Evolutionary conservation across 2,113 vertebrate species (phyloP).

Genomic region (Mirounga angustirostris): DNA sequence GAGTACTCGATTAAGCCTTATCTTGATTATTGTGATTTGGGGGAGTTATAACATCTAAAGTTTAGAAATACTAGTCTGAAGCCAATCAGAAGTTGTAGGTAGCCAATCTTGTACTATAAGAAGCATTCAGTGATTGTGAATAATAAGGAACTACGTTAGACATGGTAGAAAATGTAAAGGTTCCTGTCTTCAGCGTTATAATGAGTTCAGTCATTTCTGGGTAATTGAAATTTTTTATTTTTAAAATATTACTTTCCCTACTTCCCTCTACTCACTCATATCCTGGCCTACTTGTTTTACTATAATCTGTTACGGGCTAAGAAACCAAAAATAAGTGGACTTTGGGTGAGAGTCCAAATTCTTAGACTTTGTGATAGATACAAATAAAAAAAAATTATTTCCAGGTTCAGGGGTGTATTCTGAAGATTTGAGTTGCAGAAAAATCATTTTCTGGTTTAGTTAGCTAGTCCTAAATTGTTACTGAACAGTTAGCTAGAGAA

Average conservation of each 20-base stretch:
- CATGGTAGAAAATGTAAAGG: conserved; percentile 6
- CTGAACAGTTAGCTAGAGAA: conserved; percentile 42
- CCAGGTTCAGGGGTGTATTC: background rate
- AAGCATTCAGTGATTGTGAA: background rate
- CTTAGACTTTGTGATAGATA: conserved; percentile 31
- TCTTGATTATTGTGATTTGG: background rate
- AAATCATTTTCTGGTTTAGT: background rate
- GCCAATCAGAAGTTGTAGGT: background rate
- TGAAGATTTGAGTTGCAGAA: conserved; percentile 21
- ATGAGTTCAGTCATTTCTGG: background rate
- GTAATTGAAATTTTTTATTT: background rate
- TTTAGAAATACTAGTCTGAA: conserved; percentile 23
- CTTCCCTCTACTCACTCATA: background rate
- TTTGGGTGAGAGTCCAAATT: background rate
- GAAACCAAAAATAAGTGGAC: conserved; percentile 45
- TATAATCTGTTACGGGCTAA: conserved; percentile 1
- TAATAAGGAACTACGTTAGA: background rate
- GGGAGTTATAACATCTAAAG: background rate
- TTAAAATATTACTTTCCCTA: background rate
- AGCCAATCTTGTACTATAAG: background rate
- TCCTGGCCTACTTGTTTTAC: conserved; percentile 6
- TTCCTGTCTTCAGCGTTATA: conserved; percentile 29
- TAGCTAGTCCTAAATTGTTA: background rate
- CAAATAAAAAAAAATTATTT: background rate
- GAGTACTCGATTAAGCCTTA: background rate